Conservation (phyloP, 2,113 vertebrate genomes). For the Cricetomys ansorgei region DNA sequence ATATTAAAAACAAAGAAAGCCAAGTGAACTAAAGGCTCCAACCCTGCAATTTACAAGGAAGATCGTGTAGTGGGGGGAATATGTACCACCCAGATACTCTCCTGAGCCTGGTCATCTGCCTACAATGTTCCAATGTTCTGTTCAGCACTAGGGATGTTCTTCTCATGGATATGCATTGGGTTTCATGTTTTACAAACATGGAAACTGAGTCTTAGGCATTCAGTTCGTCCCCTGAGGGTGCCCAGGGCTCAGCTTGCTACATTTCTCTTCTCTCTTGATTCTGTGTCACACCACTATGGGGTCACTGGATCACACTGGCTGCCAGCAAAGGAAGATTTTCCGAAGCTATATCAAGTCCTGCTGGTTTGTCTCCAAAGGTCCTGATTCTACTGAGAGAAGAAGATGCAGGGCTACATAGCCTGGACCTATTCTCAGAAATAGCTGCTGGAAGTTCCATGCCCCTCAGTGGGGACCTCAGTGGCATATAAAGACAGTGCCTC, state of each 20-base stretch:
- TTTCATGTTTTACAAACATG: background rate
- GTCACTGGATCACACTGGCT: background rate
- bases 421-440: background rate
- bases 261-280: background rate
- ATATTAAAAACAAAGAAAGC: background rate
- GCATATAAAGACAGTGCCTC: background rate
- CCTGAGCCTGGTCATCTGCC: no score
- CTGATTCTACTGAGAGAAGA: background rate
- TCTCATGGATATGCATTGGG: rapidly evolving
- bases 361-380: background rate
- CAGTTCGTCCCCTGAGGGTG: rapidly evolving
- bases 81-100: rapidly evolving
- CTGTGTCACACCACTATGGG: background rate
- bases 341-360: no score
- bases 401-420: background rate
- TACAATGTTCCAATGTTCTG: background rate
- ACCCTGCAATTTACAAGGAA: rapidly evolving
- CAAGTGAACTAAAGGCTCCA: background rate
- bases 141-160: rapidly evolving
- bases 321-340: background rate
- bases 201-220: background rate
- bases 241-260: background rate
- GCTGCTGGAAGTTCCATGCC: background rate
- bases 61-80: rapidly evolving
- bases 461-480: background rate